A percentile compares a stretch with the other conserved stretches of the same genome.
phyloP scores from a whole-genome alignment of 2,888 invertebrate genomes.

The Conchocele bisecta region DNA sequence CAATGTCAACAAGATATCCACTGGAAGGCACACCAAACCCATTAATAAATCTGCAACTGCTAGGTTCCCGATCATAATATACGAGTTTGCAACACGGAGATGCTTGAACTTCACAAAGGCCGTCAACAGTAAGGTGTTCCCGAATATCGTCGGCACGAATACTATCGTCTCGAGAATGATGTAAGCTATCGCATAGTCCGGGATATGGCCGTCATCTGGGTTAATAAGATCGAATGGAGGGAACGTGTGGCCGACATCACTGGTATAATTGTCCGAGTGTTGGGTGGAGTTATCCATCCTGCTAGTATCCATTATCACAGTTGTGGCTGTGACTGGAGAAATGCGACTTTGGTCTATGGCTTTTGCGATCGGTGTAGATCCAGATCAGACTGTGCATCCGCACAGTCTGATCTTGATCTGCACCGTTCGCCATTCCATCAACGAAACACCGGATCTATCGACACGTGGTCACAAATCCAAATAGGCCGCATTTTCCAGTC shows the following conservation, averaged over 20 bases:
- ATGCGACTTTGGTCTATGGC: no score
- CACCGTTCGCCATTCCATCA: neutral
- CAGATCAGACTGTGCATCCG: neutral
- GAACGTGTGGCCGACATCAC: no score
- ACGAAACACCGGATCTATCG: neutral
- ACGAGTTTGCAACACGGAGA: neutral
- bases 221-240: no score
- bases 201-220: no score
- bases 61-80: conserved; percentile 9
- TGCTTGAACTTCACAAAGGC: neutral
- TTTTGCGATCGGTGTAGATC: neutral
- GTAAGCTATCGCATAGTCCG: no score
- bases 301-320: no score
- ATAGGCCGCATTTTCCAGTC: no score
- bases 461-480: no score
- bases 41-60: neutral
- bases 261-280: no score
- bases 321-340: no score
- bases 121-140: conserved; percentile 1
- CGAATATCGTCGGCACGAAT: conserved; percentile 5
- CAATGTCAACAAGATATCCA: neutral
- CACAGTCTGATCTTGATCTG: neutral
- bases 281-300: no score
- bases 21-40: conserved; percentile 3
- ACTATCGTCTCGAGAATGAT: neutral